Evolutionary conservation across 2,888 invertebrate species (phyloP).

Genomic region (Latheticus oryzae): DNA sequence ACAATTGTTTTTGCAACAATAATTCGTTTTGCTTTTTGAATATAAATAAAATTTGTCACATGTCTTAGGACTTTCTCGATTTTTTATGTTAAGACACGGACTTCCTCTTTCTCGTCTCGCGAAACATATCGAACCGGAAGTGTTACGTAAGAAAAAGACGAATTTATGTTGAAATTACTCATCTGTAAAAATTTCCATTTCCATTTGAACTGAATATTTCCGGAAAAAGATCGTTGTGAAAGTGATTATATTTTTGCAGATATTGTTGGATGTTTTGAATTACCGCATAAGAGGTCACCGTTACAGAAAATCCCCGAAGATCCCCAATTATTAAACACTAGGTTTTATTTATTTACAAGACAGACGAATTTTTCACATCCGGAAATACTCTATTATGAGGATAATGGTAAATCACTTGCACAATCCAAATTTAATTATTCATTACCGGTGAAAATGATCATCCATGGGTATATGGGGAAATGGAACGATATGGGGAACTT

Average conservation of each 20-base stretch:
- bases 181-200: conserved; percentile 18
- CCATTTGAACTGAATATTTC: conserved; percentile 6
- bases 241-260: conserved; percentile 64
- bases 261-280: conserved; percentile 69
- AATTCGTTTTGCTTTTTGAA: too few relatives aligned
- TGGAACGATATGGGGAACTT: conserved; percentile 67
- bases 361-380: conserved; percentile 62
- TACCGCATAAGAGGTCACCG: conserved; percentile 66
- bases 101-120: too few relatives aligned
- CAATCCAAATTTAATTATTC: conserved; percentile 65
- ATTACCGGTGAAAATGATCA: conserved; percentile 67
- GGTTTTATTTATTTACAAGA: conserved; percentile 68
- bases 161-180: conserved; percentile 9
- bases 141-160: conserved; percentile 2
- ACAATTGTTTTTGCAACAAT: too few relatives aligned
- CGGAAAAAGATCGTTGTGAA: conserved; percentile 21
- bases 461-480: conserved; percentile 72
- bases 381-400: conserved; percentile 66
- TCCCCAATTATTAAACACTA: conserved; percentile 68
- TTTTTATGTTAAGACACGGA: too few relatives aligned
- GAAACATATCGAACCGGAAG: conserved; percentile 10
- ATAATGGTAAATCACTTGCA: conserved; percentile 64
- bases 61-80: too few relatives aligned
- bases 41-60: too few relatives aligned
- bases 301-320: conserved; percentile 70